These are phyloP conservation scores for Kryptolebias marmoratus DNA, from an alignment of 2,113 vertebrate species.

Conservation along the genomic window DNA sequence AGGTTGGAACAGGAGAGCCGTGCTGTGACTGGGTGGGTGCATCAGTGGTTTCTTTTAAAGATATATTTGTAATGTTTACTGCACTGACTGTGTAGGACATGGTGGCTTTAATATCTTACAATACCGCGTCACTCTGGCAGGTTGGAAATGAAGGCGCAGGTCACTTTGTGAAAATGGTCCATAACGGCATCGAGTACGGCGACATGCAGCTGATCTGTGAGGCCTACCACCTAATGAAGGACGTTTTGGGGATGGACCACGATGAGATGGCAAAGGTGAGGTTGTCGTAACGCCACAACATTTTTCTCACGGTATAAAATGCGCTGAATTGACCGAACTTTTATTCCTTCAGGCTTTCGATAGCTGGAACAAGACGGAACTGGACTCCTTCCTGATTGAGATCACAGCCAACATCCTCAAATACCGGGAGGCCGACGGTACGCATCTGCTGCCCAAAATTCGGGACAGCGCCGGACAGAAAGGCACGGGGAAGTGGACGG, in stretches of 20 bases:
- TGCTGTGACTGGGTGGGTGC: slow-evolving; percentile 97
- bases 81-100: too few relatives aligned
- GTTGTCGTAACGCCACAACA: fast-evolving
- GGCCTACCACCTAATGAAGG: slow-evolving; percentile 98
- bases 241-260: slow-evolving; percentile 89
- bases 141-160: slow-evolving; percentile 96
- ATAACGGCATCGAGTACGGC: slow-evolving; percentile 98
- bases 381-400: slow-evolving; percentile 98
- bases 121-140: slow-evolving; percentile 73
- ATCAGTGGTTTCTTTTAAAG: not conserved
- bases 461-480: slow-evolving; percentile 95
- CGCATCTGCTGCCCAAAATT: slow-evolving; percentile 92
- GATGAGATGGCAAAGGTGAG: slow-evolving; percentile 91
- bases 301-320: not conserved
- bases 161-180: slow-evolving; percentile 99
- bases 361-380: slow-evolving; percentile 94
- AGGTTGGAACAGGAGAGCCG: slow-evolving; percentile 94
- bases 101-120: not conserved
- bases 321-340: not conserved
- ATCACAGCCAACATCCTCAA: slow-evolving; percentile 96
- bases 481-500: slow-evolving; percentile 98
- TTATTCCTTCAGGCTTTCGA: slow-evolving; percentile 82
- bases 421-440: slow-evolving; percentile 85
- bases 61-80: not conserved
- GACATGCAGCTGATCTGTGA: slow-evolving; percentile 99